Evolutionary conservation across 2,113 vertebrate genomes (phyloP).

Genomic region (Brachypodius melanocephalos): DNA sequence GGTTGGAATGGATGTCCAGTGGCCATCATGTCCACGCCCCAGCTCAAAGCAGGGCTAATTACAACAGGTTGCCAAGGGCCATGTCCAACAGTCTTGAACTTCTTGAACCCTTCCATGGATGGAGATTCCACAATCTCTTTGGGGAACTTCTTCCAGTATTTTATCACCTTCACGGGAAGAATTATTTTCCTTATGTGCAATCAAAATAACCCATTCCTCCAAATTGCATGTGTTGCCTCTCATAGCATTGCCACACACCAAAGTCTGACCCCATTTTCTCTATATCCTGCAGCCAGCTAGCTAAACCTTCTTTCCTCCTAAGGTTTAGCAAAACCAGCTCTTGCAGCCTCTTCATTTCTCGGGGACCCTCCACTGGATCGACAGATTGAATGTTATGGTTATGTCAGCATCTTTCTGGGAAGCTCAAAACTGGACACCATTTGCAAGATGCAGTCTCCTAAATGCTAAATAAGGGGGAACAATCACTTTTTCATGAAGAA

Average conservation of each 20-base stretch:
- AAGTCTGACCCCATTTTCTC: not conserved
- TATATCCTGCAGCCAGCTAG: not conserved
- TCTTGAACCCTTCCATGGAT: not conserved
- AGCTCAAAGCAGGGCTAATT: not conserved
- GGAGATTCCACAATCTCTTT: not conserved
- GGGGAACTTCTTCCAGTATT: not conserved
- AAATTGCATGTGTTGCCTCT: not conserved
- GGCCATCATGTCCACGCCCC: accelerated
- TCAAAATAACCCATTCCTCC: not conserved
- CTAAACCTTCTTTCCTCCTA: not conserved
- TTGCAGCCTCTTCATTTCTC: not conserved
- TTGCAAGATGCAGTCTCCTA: not conserved
- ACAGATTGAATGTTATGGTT: not conserved
- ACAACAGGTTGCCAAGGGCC: not conserved
- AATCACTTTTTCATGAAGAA: not conserved
- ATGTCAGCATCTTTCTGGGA: not conserved
- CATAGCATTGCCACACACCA: not conserved
- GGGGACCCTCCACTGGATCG: not conserved
- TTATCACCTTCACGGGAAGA: not conserved
- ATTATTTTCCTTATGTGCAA: not conserved
- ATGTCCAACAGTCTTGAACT: accelerated
- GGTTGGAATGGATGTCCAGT: not conserved
- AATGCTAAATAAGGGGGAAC: not conserved
- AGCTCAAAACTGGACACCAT: not conserved
- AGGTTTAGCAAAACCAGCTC: not conserved